phyloP scores from a whole-genome alignment of 2,113 vertebrate species.

The Forbesichthys papilliferus region DNA sequence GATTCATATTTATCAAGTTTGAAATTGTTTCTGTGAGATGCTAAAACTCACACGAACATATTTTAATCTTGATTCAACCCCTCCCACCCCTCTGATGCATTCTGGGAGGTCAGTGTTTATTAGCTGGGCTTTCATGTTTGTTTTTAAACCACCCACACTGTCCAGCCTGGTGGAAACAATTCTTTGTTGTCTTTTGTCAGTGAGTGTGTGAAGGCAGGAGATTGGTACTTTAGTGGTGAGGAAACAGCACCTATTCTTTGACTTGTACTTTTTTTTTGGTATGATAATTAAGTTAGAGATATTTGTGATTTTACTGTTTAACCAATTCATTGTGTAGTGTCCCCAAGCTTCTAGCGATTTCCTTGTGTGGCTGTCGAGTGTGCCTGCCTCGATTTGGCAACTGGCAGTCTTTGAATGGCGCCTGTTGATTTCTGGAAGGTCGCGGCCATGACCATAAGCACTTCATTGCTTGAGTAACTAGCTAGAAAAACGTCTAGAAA shows the following conservation, averaged over 20 bases:
- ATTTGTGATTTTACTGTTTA: conserved; percentile 89
- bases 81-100: conserved; percentile 63
- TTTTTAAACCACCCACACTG: conserved; percentile 49
- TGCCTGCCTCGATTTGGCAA: conserved; percentile 54
- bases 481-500: conserved; percentile 80
- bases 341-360: conserved; percentile 79
- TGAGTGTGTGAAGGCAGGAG: conserved; percentile 34
- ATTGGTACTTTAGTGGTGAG: conserved; percentile 77
- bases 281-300: conserved; percentile 80
- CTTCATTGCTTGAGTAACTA: conserved; percentile 82
- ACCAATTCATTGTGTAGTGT: conserved; percentile 86
- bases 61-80: conserved; percentile 59
- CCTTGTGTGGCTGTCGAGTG: conserved; percentile 79
- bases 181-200: conserved; percentile 7
- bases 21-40: conserved; percentile 75
- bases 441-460: conserved; percentile 74
- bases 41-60: conserved; percentile 8
- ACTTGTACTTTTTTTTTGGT: conserved; percentile 62
- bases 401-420: conserved; percentile 19
- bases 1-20: conserved; percentile 57
- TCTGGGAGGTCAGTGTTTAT: conserved; percentile 56
- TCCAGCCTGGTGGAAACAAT: conserved; percentile 76
- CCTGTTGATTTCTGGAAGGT: conserved; percentile 22
- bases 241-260: conserved; percentile 56
- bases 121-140: conserved; percentile 49